phyloP scores from a whole-genome alignment of 1,140 invertebrate species.

The Nomia melanderi region DNA sequence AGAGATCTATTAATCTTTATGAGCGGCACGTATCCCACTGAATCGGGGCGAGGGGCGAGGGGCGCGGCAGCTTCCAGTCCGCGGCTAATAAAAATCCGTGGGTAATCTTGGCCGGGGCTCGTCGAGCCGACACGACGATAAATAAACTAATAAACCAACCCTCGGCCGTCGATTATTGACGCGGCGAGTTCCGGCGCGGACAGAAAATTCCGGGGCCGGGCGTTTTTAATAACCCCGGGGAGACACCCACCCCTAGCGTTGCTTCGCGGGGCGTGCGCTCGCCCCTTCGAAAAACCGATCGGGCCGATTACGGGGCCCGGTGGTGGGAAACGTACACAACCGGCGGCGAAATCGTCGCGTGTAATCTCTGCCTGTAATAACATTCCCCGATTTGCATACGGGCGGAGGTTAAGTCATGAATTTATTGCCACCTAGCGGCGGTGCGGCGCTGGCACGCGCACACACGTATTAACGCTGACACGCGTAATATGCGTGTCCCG shows the following conservation, averaged over 20 bases:
- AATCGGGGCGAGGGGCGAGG: slow-evolving; percentile 37
- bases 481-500: slow-evolving; percentile 57
- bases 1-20: slow-evolving; percentile 71
- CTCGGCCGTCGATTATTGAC: slow-evolving; percentile 13
- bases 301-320: slow-evolving; percentile 21
- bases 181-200: slow-evolving; percentile 6
- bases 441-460: slow-evolving; percentile 11
- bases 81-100: slow-evolving; percentile 72
- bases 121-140: slow-evolving; percentile 60
- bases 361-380: slow-evolving; percentile 71
- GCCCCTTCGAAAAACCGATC: slow-evolving; percentile 32
- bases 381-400: slow-evolving; percentile 71
- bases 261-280: neutral
- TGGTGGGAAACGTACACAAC: slow-evolving; percentile 61
- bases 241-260: neutral
- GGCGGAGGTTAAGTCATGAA: slow-evolving; percentile 65
- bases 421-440: slow-evolving; percentile 70
- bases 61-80: slow-evolving; percentile 47
- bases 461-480: slow-evolving; percentile 41
- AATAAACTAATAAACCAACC: slow-evolving; percentile 71
- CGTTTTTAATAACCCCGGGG: slow-evolving; percentile 71
- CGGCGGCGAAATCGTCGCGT: slow-evolving; percentile 62
- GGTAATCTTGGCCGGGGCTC: slow-evolving; percentile 64
- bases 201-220: slow-evolving; percentile 2
- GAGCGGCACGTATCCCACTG: slow-evolving; percentile 64